Conservation (phyloP, 2,888 invertebrate species). For the Andrena haemorrhoa region DNA sequence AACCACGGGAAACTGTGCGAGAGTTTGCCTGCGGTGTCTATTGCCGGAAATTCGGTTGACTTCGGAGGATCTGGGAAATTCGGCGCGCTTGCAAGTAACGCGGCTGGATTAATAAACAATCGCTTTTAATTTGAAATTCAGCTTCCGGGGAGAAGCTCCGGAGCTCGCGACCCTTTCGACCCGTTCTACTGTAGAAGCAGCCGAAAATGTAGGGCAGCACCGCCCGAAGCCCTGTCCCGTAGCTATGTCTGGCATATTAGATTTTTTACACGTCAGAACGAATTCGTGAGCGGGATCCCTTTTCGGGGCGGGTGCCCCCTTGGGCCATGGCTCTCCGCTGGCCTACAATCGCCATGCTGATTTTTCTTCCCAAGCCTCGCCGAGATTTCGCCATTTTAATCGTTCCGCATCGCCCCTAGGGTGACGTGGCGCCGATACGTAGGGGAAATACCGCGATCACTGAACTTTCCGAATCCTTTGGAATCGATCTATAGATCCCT, state of each 20-base stretch:
- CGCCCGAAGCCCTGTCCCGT: conserved; percentile 50
- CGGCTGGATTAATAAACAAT: not conserved
- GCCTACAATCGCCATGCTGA: conserved; percentile 32
- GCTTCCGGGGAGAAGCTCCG: not conserved
- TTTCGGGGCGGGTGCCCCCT: conserved; percentile 50
- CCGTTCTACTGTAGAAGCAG: not conserved
- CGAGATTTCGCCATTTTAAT: not conserved
- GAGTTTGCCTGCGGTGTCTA: too few species aligned
- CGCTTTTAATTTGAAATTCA: not conserved
- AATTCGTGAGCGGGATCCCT: conserved; percentile 43
- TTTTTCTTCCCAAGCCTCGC: conserved; percentile 17
- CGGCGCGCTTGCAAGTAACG: too few species aligned
- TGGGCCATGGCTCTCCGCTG: conserved; percentile 42
- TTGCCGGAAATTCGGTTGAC: too few species aligned
- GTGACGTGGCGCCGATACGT: not conserved
- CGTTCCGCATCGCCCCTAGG: not conserved
- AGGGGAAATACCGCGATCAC: not conserved
- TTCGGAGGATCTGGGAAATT: too few species aligned
- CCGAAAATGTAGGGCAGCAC: conserved; percentile 62
- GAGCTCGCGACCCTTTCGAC: conserved; percentile 1
- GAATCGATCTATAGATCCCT: not conserved
- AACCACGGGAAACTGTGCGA: too few species aligned
- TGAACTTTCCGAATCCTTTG: not conserved
- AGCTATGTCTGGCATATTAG: conserved; percentile 64
- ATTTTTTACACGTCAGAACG: conserved; percentile 66